phyloP scores from a whole-genome alignment of 2,888 invertebrate genomes.

The Hartigia nigra region DNA sequence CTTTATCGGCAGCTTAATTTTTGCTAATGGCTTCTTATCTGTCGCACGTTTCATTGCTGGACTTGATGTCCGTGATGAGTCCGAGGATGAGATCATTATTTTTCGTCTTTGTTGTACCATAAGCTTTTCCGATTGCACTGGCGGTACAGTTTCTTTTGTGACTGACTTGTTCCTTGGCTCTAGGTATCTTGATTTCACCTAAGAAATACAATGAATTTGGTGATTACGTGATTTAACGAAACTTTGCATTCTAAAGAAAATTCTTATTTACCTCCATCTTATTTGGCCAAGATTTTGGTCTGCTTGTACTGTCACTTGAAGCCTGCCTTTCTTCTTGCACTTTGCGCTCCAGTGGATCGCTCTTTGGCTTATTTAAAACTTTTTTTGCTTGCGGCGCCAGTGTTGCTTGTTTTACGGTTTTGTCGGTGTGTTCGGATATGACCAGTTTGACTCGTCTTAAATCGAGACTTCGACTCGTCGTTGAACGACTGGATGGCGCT shows the following conservation, averaged over 20 bases:
- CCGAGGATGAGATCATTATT: slow-evolving; percentile 71
- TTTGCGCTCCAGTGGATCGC: slow-evolving; percentile 61
- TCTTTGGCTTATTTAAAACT: slow-evolving; percentile 57
- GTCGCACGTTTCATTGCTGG: slow-evolving; percentile 70
- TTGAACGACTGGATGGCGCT: slow-evolving; percentile 49
- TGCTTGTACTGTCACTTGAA: slow-evolving; percentile 36
- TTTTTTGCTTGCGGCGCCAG: slow-evolving; percentile 40
- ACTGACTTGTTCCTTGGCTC: slow-evolving; percentile 68
- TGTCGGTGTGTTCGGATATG: slow-evolving; percentile 62
- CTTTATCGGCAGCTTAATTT: slow-evolving; percentile 58
- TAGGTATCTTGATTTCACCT: slow-evolving; percentile 73
- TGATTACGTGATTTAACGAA: not conserved
- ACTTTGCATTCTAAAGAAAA: not conserved
- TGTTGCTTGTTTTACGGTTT: slow-evolving; percentile 46
- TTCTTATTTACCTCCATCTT: slow-evolving; percentile 55
- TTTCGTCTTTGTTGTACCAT: slow-evolving; percentile 64
- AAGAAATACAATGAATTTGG: not conserved
- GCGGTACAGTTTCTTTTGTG: slow-evolving; percentile 46
- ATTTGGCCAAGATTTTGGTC: slow-evolving; percentile 64
- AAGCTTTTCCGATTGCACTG: slow-evolving; percentile 49
- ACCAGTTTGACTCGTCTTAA: slow-evolving; percentile 64
- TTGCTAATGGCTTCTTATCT: slow-evolving; percentile 53
- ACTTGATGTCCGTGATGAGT: slow-evolving; percentile 78
- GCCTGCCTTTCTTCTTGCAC: slow-evolving; percentile 51
- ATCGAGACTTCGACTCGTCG: slow-evolving; percentile 57